Evolutionary conservation across 1,140 invertebrate species (phyloP), one percentile per base, ranked within the genome.

Genomic region (Microplitis demolitor): DNA sequence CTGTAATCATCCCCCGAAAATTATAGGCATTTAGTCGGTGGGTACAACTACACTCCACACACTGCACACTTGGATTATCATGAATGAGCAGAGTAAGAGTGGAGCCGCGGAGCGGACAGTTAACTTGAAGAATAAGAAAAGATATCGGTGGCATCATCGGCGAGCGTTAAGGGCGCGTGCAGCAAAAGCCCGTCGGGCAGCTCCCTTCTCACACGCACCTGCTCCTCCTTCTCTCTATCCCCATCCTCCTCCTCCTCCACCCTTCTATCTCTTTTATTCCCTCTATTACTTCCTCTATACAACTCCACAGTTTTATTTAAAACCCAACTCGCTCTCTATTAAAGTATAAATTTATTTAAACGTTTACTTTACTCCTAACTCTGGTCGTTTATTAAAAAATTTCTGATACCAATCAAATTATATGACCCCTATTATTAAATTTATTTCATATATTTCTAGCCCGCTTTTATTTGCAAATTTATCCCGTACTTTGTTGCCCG

Each of bases 21-120:
- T 87, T 87, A 87, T 86, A 86, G 85, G 81, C 82, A 87, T 86
- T 87, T 86, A 86, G 79, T 61, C 63, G 74, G 76, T 11, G 11
- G 6, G 6, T 5, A 45, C 6, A 6, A 45, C 39, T 45, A 45
- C 39, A 11, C 39, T 6, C 39, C 3, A 11, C 11, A 45, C 11
- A 24, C 39, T 45, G 39, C 1, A 24, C 24, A 24, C 24, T 24
- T 8, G 77, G 14, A 45, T n/a, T 16, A 31, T 79, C 82, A 82
- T 83, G 80, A 84, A 84, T 80, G 83, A 83, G 79, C 82, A 82
- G 82, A 83, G 83, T 45, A 0, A 8, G 39, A 45, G 39, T 45
- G 6, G 6, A 45, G 24, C 24, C 24, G 24, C 24, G 24, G 24
- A 24, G 24, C 24, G 24, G 24, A 45, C 6, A 45, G 39, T 9